Percentiles rank a stretch among this genome's conserved stretches.
Evolutionary conservation across 2,888 invertebrate genomes (phyloP).

Genomic region (Syrista parreyssii): DNA sequence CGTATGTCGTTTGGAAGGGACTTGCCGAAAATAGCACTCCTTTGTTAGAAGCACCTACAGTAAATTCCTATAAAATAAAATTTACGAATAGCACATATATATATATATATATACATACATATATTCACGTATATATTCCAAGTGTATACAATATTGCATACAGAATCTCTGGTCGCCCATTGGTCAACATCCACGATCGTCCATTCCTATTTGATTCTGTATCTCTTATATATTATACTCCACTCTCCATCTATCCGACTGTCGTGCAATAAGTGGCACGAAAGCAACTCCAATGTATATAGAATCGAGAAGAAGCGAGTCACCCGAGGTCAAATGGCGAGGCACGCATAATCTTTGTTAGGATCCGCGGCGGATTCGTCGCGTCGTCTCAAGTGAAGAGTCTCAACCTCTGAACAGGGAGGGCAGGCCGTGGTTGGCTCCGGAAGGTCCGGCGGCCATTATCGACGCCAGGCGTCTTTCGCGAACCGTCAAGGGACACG

Average conservation of each 20-base stretch:
- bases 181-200: not conserved
- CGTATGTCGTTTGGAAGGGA: not conserved
- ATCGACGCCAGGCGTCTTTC: constrained; percentile 1
- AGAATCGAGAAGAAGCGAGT: not conserved
- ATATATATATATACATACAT: not conserved
- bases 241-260: not conserved
- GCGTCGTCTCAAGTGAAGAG: not conserved
- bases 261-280: not conserved
- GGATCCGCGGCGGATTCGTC: not conserved
- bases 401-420: not conserved
- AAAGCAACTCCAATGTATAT: not conserved
- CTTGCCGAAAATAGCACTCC: not conserved
- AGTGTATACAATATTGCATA: not conserved
- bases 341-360: not conserved
- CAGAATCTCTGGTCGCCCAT: not conserved
- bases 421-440: not conserved
- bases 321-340: not conserved
- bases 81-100: not conserved
- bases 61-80: not conserved
- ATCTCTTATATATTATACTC: not conserved
- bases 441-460: constrained; percentile 3
- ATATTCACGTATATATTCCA: not conserved
- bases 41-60: not conserved
- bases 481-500: constrained; percentile 27
- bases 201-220: not conserved